A percentile compares a stretch with the other conserved stretches of the same genome.
Evolutionary conservation across 2,113 vertebrate genomes (phyloP).

Genomic region (Sardina pilchardus): DNA sequence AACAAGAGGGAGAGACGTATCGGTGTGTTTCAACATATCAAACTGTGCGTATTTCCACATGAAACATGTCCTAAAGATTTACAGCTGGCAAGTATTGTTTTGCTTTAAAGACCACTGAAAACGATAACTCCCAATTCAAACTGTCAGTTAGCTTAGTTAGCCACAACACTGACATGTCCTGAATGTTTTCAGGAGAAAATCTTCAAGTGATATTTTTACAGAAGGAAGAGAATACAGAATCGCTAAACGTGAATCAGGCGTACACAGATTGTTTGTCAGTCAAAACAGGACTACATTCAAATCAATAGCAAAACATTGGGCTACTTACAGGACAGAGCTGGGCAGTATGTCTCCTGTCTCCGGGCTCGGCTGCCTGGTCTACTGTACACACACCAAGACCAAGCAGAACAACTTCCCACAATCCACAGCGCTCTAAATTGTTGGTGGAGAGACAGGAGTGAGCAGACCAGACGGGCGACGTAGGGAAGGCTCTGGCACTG

Average conservation of each 20-base stretch:
- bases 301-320: slow-evolving; percentile 4
- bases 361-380: background rate
- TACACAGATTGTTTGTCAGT: background rate
- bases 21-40: background rate
- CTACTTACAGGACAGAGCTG: slow-evolving; percentile 60
- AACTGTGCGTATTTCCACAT: background rate
- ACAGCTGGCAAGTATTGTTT: background rate
- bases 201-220: background rate
- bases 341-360: slow-evolving; percentile 49
- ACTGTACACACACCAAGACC: background rate
- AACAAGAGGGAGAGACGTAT: background rate
- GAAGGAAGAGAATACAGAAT: background rate
- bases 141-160: background rate
- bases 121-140: background rate
- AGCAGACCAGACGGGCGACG: background rate
- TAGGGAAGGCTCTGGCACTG: background rate
- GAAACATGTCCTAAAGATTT: background rate
- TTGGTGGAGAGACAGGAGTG: background rate
- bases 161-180: background rate
- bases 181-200: background rate
- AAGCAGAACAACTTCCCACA: background rate
- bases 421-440: background rate
- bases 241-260: background rate
- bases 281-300: background rate
- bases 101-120: background rate